These are phyloP conservation scores for Trachelus iudaicus DNA, from an alignment of 2,888 invertebrate genomes.

Conservation along the genomic window DNA sequence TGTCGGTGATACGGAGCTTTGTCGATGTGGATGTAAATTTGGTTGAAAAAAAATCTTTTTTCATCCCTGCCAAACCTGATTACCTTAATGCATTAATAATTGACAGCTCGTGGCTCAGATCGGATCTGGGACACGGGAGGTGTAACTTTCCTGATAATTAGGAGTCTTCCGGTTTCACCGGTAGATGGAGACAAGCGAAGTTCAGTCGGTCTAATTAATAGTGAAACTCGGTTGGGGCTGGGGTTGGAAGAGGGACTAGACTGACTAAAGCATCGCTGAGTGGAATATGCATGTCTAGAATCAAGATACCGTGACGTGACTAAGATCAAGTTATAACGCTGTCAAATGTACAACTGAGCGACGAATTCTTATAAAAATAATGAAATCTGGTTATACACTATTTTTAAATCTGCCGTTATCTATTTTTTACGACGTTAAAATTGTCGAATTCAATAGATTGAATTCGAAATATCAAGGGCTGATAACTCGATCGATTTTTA, in stretches of 20 bases:
- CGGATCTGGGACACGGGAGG: not conserved
- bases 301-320: slow-evolving; percentile 20
- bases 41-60: not conserved
- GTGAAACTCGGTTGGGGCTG: slow-evolving; percentile 37
- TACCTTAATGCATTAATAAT: not conserved
- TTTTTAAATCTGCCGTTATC: no score
- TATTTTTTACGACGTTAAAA: no score
- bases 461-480: no score
- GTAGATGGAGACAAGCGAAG: slow-evolving; percentile 48
- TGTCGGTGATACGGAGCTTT: not conserved
- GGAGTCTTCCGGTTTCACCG: slow-evolving; percentile 15
- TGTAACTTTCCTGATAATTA: not conserved
- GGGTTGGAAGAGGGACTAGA: not conserved
- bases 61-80: not conserved
- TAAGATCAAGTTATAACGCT: slow-evolving; percentile 44
- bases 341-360: slow-evolving; percentile 35
- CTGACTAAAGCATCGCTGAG: not conserved
- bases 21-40: not conserved
- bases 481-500: no score
- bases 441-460: no score
- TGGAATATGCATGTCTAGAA: not conserved
- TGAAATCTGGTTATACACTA: not conserved
- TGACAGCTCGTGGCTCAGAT: not conserved
- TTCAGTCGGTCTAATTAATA: slow-evolving; percentile 54
- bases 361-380: slow-evolving; percentile 14